Conservation (phyloP, 2,113 vertebrate species). For the Atractosteus spatula region DNA sequence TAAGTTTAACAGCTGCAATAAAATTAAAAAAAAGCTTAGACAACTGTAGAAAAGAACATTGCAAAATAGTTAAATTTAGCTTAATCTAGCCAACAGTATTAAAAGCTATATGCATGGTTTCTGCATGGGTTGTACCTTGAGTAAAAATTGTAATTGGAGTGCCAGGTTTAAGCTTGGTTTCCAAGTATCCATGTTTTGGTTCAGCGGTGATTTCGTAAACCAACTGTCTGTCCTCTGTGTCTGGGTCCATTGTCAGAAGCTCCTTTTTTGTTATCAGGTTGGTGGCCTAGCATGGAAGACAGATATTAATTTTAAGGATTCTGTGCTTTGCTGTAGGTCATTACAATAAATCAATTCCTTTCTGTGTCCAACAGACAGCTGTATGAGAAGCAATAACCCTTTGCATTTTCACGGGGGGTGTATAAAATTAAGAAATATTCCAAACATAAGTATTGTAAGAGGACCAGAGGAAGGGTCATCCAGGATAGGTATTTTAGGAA, state of each 20-base stretch:
- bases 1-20: background rate
- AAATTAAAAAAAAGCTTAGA: background rate
- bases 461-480: too few species aligned
- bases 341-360: too few species aligned
- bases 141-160: slow-evolving; percentile 69
- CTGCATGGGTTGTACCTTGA: slow-evolving; percentile 68
- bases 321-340: too few species aligned
- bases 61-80: too few species aligned
- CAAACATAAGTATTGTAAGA: too few species aligned
- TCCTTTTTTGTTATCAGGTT: slow-evolving; percentile 95
- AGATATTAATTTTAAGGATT: background rate
- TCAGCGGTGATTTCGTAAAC: slow-evolving; percentile 77
- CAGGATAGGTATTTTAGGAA: too few species aligned
- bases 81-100: too few species aligned
- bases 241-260: slow-evolving; percentile 84
- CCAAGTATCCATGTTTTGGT: slow-evolving; percentile 81
- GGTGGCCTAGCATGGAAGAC: slow-evolving; percentile 71
- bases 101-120: too few species aligned
- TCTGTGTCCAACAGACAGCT: too few species aligned
- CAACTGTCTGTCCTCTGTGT: slow-evolving; percentile 84
- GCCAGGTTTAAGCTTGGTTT: slow-evolving; percentile 82
- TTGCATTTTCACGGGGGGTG: too few species aligned
- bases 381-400: too few species aligned
- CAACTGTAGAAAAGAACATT: background rate
- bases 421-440: too few species aligned